Percentiles rank a stretch among this genome's conserved stretches.
These are phyloP conservation scores for Tyto alba DNA, from an alignment of 2,113 vertebrate species.

Conservation along the genomic window DNA sequence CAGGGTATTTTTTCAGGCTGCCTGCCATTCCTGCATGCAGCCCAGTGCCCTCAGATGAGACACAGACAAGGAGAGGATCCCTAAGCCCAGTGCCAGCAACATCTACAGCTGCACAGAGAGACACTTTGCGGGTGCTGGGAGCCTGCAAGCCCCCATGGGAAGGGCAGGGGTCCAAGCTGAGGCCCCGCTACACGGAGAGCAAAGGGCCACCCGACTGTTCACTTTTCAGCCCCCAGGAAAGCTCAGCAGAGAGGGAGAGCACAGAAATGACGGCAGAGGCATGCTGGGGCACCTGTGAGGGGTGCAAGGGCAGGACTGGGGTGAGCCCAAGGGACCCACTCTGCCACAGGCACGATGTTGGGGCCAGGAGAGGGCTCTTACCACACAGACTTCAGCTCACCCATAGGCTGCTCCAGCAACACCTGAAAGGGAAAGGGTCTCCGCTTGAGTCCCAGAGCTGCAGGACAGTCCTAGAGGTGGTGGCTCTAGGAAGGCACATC, in stretches of 20 bases:
- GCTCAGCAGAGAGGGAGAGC: too few relatives aligned
- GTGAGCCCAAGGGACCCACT: neutral
- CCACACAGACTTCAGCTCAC: fast-evolving
- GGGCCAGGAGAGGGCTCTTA: neutral
- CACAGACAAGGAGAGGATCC: neutral
- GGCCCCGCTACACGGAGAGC: neutral
- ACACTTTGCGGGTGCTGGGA: neutral
- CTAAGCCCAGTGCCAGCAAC: neutral
- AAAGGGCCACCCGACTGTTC: too few relatives aligned
- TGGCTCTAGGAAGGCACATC: neutral
- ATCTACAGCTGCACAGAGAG: neutral
- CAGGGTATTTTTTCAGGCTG: neutral
- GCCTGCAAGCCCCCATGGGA: neutral
- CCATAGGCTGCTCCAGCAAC: neutral
- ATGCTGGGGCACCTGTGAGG: too few relatives aligned
- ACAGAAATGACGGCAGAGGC: neutral
- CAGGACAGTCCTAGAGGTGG: neutral
- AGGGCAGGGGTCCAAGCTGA: neutral
- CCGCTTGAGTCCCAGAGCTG: neutral
- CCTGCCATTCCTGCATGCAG: neutral
- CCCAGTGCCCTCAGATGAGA: too few relatives aligned
- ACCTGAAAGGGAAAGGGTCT: neutral
- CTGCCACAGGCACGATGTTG: neutral
- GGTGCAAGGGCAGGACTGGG: neutral
- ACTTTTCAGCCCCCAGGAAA: neutral